Percentiles rank a stretch among this genome's conserved stretches.
Evolutionary conservation across 1,140 invertebrate genomes (phyloP).

Genomic region (Dreissena rostriformis): DNA sequence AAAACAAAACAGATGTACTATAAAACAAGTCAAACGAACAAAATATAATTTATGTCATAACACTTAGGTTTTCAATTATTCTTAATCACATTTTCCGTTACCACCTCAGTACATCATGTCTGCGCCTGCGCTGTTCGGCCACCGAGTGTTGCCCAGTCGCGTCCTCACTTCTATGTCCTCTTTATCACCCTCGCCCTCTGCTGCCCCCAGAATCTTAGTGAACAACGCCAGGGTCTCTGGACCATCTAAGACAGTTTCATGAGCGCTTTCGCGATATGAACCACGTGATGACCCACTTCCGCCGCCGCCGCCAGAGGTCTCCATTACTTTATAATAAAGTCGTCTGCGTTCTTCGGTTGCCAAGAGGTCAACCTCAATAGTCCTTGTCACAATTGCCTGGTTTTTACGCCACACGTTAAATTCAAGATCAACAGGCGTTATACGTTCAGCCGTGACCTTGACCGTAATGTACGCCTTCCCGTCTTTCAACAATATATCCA

Average conservation of each 20-base stretch:
- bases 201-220: conserved; percentile 72
- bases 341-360: conserved; percentile 76
- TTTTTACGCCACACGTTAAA: conserved; percentile 80
- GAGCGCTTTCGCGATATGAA: conserved; percentile 19
- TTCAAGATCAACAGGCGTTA: conserved; percentile 76
- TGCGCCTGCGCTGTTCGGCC: conserved; percentile 44
- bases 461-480: conserved; percentile 77
- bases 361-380: conserved; percentile 78
- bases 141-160: conserved; percentile 59
- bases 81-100: too few species aligned
- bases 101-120: conserved; percentile 58
- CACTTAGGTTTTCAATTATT: too few species aligned
- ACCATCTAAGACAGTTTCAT: conserved; percentile 71
- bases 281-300: background rate
- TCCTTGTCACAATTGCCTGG: conserved; percentile 78
- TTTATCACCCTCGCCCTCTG: conserved; percentile 69
- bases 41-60: too few species aligned
- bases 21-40: too few species aligned
- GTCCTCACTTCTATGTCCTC: conserved; percentile 69
- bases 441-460: conserved; percentile 77
- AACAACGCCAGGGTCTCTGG: conserved; percentile 73
- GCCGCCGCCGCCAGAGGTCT: conserved; percentile 52
- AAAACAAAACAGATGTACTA: too few species aligned
- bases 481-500: conserved; percentile 74
- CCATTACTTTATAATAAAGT: conserved; percentile 77